Conservation (phyloP, 2,797 vertebrate genomes). For the Holocentrus rufus region DNA sequence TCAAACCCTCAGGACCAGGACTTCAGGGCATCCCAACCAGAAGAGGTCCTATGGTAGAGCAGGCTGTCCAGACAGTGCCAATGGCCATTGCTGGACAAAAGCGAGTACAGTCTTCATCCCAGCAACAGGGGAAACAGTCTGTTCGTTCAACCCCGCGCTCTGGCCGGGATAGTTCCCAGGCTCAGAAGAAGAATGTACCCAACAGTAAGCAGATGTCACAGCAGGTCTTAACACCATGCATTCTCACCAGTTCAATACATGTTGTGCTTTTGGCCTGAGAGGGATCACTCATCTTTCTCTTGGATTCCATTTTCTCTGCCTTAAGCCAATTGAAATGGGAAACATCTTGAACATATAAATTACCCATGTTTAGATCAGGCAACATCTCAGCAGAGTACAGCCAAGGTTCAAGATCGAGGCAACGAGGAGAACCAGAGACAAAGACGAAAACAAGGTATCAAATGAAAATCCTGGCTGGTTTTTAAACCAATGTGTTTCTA, state of each 20-base stretch:
- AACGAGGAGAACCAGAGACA: slow-evolving; percentile 89
- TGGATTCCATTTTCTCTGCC: neutral
- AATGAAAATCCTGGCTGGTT: neutral
- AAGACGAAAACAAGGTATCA: slow-evolving; percentile 88
- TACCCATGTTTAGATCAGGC: slow-evolving; percentile 49
- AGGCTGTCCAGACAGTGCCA: slow-evolving; percentile 94
- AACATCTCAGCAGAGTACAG: slow-evolving; percentile 64
- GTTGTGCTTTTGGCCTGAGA: too few relatives aligned
- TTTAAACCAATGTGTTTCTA: neutral
- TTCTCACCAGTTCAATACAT: too few relatives aligned
- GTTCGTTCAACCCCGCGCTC: slow-evolving; percentile 68
- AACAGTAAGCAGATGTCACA: slow-evolving; percentile 55
- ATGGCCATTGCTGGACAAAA: slow-evolving; percentile 79
- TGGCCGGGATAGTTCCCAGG: slow-evolving; percentile 72
- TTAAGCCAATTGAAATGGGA: neutral
- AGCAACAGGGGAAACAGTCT: slow-evolving; percentile 76
- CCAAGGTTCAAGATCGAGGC: slow-evolving; percentile 80
- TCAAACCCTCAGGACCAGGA: slow-evolving; percentile 76
- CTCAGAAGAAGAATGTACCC: slow-evolving; percentile 69
- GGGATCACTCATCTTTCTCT: neutral
- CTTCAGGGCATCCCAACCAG: slow-evolving; percentile 85
- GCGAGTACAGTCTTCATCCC: slow-evolving; percentile 64
- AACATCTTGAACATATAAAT: neutral
- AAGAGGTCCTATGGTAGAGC: slow-evolving; percentile 95
- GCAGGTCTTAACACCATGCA: neutral